These are phyloP conservation scores for Yponomeuta plumbellus DNA, from an alignment of 2,888 invertebrate species.

Conservation along the genomic window DNA sequence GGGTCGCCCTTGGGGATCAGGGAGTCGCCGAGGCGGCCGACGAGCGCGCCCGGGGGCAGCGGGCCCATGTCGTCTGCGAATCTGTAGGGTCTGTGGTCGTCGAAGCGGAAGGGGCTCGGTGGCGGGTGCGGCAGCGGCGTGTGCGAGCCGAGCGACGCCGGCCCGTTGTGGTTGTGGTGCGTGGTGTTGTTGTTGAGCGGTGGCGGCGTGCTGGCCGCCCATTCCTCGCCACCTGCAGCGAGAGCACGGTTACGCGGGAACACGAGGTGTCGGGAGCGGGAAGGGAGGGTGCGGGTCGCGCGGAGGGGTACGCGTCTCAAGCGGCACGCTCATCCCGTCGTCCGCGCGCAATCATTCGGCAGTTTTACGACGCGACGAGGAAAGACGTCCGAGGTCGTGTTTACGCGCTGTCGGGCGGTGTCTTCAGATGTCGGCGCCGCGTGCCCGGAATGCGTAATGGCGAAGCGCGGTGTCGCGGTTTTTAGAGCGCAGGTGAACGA, in stretches of 20 bases:
- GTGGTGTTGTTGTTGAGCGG: slow-evolving; percentile 76
- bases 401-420: slow-evolving; percentile 30
- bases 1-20: slow-evolving; percentile 95
- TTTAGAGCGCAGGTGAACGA: slow-evolving; percentile 31
- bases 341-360: slow-evolving; percentile 18
- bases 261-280: slow-evolving; percentile 83
- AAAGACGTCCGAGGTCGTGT: slow-evolving; percentile 16
- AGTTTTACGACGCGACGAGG: slow-evolving; percentile 14
- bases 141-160: slow-evolving; percentile 32
- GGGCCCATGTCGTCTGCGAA: slow-evolving; percentile 89
- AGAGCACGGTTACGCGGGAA: slow-evolving; percentile 79
- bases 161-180: slow-evolving; percentile 74
- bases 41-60: slow-evolving; percentile 87
- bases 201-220: slow-evolving; percentile 67
- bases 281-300: slow-evolving; percentile 45
- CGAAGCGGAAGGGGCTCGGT: slow-evolving; percentile 85
- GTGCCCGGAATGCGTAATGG: slow-evolving; percentile 44
- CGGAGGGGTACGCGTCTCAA: slow-evolving; percentile 28
- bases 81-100: slow-evolving; percentile 87
- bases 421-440: slow-evolving; percentile 45
- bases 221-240: slow-evolving; percentile 72
- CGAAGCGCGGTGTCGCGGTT: slow-evolving; percentile 29
- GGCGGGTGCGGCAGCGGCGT: slow-evolving; percentile 66
- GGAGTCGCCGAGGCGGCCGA: slow-evolving; percentile 90
- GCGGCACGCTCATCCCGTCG: slow-evolving; percentile 14